Conservation (phyloP, 1,140 invertebrate genomes). For the Trinorchestia longiramus region DNA sequence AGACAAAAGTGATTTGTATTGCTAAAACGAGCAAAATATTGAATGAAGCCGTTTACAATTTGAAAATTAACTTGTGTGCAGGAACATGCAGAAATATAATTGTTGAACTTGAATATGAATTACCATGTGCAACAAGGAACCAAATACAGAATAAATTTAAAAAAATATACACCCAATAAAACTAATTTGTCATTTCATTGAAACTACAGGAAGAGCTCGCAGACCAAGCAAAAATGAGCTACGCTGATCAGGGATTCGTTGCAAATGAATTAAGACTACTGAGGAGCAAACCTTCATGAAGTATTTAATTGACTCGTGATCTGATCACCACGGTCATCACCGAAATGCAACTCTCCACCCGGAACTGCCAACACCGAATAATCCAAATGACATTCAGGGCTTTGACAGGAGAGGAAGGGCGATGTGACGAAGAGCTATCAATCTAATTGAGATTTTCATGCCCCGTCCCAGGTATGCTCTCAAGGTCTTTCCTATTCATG, state of each 20-base stretch:
- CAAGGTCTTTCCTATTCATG: background rate
- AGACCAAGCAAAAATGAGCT: background rate
- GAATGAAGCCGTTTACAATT: background rate
- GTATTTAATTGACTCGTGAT: background rate
- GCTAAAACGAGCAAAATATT: no score
- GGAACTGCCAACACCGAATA: background rate
- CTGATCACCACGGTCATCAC: background rate
- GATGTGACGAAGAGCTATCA: background rate
- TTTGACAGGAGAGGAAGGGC: background rate
- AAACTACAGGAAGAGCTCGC: background rate
- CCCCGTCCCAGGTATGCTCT: background rate
- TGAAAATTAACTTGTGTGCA: background rate
- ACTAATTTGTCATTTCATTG: background rate
- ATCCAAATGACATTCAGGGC: background rate
- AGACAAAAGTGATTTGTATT: no score
- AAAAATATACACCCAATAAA: background rate
- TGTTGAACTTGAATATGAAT: background rate
- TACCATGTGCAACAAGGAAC: background rate
- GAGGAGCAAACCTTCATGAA: background rate
- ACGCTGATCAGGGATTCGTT: background rate
- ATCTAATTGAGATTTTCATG: background rate
- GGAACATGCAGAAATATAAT: background rate
- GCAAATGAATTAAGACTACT: background rate
- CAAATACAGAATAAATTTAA: no score
- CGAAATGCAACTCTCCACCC: background rate